Conservation (phyloP, 2,888 invertebrate genomes). For the Axea sp. region DNA sequence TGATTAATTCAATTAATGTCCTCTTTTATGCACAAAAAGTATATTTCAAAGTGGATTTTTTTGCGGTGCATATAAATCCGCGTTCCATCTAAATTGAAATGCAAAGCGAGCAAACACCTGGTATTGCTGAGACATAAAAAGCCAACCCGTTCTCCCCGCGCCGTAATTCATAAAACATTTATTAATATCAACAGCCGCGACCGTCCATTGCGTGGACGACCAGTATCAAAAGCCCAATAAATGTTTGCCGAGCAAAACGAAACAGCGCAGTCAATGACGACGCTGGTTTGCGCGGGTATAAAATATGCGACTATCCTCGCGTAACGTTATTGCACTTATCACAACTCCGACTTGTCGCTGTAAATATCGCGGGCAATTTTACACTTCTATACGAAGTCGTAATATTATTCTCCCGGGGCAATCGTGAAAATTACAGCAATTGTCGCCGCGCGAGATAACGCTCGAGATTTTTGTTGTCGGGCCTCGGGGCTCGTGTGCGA, state of each 20-base stretch:
- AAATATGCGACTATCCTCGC: conserved; percentile 29
- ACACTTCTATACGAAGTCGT: conserved; percentile 40
- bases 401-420: conserved; percentile 46
- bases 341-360: conserved; percentile 33
- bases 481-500: conserved; percentile 25
- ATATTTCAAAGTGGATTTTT: too few relatives aligned
- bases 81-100: too few relatives aligned
- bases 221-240: conserved; percentile 33
- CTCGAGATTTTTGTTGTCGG: conserved; percentile 32
- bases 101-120: background rate
- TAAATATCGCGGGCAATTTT: conserved; percentile 47
- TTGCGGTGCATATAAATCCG: too few relatives aligned
- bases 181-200: conserved; percentile 28
- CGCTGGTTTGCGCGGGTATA: conserved; percentile 18
- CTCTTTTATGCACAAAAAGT: too few relatives aligned
- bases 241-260: conserved; percentile 30
- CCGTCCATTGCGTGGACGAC: conserved; percentile 5
- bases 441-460: conserved; percentile 47
- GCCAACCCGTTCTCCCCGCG: conserved; percentile 7
- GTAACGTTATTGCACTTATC: conserved; percentile 48
- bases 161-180: conserved; percentile 28
- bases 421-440: conserved; percentile 51
- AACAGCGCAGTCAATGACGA: conserved; percentile 33
- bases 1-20: too few relatives aligned
- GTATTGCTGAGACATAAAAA: conserved; percentile 1